phyloP scores from a whole-genome alignment of 1,140 invertebrate genomes.

The Drosophila hydei region DNA sequence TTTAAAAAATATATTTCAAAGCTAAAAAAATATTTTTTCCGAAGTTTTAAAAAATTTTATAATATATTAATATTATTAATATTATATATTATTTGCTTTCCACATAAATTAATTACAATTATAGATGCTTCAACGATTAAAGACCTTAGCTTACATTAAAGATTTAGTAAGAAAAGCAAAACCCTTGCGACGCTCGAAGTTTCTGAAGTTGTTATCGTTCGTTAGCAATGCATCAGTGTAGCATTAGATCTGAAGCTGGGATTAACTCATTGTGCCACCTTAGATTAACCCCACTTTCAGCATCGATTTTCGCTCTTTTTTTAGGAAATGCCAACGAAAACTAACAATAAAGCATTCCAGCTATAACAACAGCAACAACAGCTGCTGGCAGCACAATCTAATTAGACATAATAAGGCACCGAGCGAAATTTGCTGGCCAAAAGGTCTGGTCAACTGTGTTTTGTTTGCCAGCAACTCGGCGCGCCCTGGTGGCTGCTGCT shows the following conservation, averaged over 20 bases:
- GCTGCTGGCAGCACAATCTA: slow-evolving; percentile 62
- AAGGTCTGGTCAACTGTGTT: slow-evolving; percentile 52
- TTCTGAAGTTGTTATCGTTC: background rate
- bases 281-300: slow-evolving; percentile 32
- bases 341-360: slow-evolving; percentile 42
- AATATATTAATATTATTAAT: no score
- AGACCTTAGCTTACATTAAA: no score
- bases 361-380: slow-evolving; percentile 16
- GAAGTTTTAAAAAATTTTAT: no score
- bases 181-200: no score
- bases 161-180: no score
- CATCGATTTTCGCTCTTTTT: slow-evolving; percentile 29
- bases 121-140: no score
- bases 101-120: no score
- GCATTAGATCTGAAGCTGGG: slow-evolving; percentile 2
- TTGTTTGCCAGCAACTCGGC: slow-evolving; percentile 24
- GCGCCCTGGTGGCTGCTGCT: slow-evolving; percentile 2
- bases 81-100: no score
- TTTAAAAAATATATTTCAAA: no score
- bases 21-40: no score
- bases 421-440: slow-evolving; percentile 56
- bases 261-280: slow-evolving; percentile 29
- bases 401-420: slow-evolving; percentile 79
- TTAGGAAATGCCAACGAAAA: slow-evolving; percentile 25
- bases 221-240: background rate